These are phyloP conservation scores for Coecobrya sp. DNA, from an alignment of 2,888 invertebrate genomes.

Conservation along the genomic window DNA sequence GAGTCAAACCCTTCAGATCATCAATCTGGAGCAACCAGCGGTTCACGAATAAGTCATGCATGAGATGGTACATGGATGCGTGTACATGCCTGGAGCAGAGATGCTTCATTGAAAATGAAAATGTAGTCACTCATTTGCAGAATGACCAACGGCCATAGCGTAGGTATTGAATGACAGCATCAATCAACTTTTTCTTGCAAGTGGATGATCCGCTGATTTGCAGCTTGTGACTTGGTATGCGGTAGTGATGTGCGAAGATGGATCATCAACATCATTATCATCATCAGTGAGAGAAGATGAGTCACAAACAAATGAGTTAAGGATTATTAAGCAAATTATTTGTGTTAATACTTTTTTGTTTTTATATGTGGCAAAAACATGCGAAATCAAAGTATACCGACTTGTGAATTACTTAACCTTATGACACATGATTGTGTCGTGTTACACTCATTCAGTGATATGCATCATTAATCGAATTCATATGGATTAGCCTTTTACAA, in stretches of 20 bases:
- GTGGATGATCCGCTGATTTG: background rate
- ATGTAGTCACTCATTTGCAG: background rate
- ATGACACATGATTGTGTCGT: constrained; percentile 40
- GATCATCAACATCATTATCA: background rate
- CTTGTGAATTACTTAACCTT: background rate
- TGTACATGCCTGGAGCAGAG: background rate
- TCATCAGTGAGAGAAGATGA: constrained; percentile 23
- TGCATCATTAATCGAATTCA: background rate
- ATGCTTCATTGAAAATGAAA: background rate
- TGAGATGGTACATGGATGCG: too few relatives aligned
- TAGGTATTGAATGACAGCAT: constrained; percentile 41
- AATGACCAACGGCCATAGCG: constrained; percentile 8
- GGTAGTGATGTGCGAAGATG: constrained; percentile 5
- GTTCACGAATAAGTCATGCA: background rate
- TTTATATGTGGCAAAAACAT: background rate
- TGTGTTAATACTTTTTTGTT: background rate
- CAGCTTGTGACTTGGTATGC: background rate
- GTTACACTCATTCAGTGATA: background rate
- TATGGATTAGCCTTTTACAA: background rate
- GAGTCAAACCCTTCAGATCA: constrained; percentile 11
- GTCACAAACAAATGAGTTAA: constrained; percentile 56
- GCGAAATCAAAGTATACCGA: constrained; percentile 17
- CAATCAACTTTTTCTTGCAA: constrained; percentile 7
- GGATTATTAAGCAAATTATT: background rate
- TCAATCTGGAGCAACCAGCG: background rate